Conservation (phyloP, 1,140 invertebrate species). For the Calephelis nemesis region DNA sequence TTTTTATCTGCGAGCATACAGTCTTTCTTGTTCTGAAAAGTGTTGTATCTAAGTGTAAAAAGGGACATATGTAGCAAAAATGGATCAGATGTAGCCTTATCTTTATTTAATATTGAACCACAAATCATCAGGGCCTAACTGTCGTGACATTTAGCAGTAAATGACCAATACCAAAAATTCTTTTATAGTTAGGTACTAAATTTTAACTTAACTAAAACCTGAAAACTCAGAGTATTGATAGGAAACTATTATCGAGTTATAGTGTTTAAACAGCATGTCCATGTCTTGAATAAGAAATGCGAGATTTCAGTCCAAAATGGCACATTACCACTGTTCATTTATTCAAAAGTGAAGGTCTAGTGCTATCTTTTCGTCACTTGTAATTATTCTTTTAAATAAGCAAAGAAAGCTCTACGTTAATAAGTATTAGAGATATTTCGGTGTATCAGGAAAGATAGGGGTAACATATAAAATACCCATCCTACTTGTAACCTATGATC, state of each 20-base stretch:
- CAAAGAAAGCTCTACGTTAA: too few relatives aligned
- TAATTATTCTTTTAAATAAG: too few relatives aligned
- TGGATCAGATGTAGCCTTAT: not conserved
- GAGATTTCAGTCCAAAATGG: not conserved
- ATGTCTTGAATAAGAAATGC: slow-evolving; percentile 22
- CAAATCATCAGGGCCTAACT: slow-evolving; percentile 57
- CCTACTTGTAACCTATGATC: too few relatives aligned
- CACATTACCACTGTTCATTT: too few relatives aligned
- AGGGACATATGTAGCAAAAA: not conserved
- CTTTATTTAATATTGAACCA: slow-evolving; percentile 31
- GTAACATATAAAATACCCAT: too few relatives aligned
- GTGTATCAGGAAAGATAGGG: not conserved
- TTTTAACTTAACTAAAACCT: slow-evolving; percentile 31
- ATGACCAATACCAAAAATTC: slow-evolving; percentile 73
- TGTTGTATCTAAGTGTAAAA: not conserved
- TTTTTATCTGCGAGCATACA: not conserved
- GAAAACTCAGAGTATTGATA: slow-evolving; percentile 45
- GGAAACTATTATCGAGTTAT: not conserved
- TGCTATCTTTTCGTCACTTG: too few relatives aligned
- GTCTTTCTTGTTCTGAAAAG: not conserved
- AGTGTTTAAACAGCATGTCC: slow-evolving; percentile 25
- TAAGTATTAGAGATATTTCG: not conserved
- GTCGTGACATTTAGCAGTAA: slow-evolving; percentile 54
- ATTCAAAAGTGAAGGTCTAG: too few relatives aligned
- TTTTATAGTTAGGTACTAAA: slow-evolving; percentile 50